Percentiles rank a stretch among this genome's conserved stretches.
Evolutionary conservation across 1,140 invertebrate species (phyloP).

Genomic region (Magallana ariakensis): DNA sequence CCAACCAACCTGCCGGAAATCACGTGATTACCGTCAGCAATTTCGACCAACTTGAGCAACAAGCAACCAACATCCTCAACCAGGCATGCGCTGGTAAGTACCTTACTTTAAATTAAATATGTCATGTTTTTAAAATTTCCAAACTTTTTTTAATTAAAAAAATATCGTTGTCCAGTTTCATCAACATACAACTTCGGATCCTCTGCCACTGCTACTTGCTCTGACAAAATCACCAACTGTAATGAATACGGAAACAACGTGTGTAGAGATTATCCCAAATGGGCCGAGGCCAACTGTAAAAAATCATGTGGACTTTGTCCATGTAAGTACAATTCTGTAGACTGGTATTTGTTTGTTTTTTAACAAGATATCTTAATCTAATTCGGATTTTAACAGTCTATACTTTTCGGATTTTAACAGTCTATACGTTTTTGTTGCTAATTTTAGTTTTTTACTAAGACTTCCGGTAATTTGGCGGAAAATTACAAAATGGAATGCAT

Average conservation of each 20-base stretch:
- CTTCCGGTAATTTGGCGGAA: no score
- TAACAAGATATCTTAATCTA: no score
- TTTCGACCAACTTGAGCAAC: conserved; percentile 56
- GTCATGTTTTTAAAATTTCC: no score
- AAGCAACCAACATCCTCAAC: conserved; percentile 49
- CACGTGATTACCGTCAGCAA: conserved; percentile 60
- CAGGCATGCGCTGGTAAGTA: conserved; percentile 57
- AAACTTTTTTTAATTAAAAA: not conserved
- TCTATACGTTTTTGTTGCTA: no score
- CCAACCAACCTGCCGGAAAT: conserved; percentile 54
- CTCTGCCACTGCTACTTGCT: conserved; percentile 28
- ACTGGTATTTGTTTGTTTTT: no score
- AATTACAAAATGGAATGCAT: no score
- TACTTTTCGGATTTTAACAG: no score
- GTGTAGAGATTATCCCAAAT: conserved; percentile 51
- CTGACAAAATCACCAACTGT: conserved; percentile 55
- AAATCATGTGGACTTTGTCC: conserved; percentile 42
- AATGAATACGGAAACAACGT: conserved; percentile 49
- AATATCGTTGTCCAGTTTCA: conserved; percentile 46
- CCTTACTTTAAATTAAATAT: not conserved
- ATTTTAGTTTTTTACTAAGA: no score
- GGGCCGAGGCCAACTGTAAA: conserved; percentile 47
- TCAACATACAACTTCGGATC: conserved; percentile 43
- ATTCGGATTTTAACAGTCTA: no score
- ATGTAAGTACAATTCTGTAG: conserved; percentile 39